Conservation (phyloP, 2,888 invertebrate species). For the Philonicus albiceps region DNA sequence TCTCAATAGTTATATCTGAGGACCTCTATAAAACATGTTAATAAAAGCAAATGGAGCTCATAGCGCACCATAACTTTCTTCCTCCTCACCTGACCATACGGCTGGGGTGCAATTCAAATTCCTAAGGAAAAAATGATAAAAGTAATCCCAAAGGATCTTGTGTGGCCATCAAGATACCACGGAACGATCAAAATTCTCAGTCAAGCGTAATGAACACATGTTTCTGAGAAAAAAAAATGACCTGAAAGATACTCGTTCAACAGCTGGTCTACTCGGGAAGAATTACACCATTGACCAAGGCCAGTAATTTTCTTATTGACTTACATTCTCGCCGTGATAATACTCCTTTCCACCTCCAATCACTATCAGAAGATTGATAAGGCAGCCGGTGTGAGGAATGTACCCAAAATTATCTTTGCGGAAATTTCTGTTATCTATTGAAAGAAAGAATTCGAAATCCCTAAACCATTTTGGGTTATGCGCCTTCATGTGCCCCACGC, state of each 20-base stretch:
- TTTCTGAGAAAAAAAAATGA: background rate
- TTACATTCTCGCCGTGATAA: background rate
- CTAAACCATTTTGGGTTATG: conserved; percentile 31
- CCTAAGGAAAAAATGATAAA: background rate
- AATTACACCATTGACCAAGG: background rate
- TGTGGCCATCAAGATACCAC: background rate
- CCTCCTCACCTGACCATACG: conserved; percentile 1
- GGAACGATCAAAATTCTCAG: conserved; percentile 6
- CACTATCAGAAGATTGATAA: conserved; percentile 25
- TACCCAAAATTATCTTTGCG: conserved; percentile 14
- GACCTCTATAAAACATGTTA: background rate
- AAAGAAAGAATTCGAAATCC: conserved; percentile 31
- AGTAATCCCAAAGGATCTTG: background rate
- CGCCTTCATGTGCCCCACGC: background rate
- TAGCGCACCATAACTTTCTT: background rate
- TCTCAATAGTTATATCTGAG: background rate
- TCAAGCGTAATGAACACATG: background rate
- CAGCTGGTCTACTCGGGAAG: conserved; percentile 3
- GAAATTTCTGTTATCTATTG: conserved; percentile 26
- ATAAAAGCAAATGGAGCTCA: conserved; percentile 12
- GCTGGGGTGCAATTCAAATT: background rate
- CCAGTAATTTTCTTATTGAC: conserved; percentile 30
- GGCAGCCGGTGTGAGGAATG: conserved; percentile 1
- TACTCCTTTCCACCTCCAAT: conserved; percentile 1
- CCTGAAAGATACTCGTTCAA: background rate